phyloP scores from a whole-genome alignment of 1,140 invertebrate species.

The Ladona fulva region DNA sequence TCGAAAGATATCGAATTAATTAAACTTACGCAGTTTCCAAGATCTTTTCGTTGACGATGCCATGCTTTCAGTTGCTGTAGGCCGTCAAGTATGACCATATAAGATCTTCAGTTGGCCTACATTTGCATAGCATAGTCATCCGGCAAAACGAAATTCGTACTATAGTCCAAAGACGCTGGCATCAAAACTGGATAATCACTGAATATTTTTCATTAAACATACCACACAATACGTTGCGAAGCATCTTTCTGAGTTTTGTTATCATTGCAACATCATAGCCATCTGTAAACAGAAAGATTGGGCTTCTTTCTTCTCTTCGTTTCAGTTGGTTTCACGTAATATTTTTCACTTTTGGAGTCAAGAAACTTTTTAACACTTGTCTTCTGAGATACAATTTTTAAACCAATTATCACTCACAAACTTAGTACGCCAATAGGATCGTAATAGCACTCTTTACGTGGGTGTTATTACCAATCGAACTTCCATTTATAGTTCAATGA shows the following conservation, averaged over 20 bases:
- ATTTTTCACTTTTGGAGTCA: not conserved
- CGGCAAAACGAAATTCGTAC: not conserved
- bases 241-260: too few species aligned
- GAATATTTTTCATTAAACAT: too few species aligned
- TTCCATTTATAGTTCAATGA: not conserved
- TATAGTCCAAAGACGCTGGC: not conserved
- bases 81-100: not conserved
- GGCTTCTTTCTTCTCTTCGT: not conserved
- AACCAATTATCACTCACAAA: not conserved
- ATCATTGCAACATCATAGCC: not conserved
- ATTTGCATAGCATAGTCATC: not conserved
- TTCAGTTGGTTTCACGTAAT: not conserved
- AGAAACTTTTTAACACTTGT: not conserved
- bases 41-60: slow-evolving; percentile 41
- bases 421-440: not conserved
- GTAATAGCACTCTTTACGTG: not conserved
- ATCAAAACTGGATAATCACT: not conserved
- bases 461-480: not conserved
- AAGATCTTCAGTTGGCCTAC: not conserved
- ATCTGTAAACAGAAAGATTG: not conserved
- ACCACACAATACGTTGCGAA: too few species aligned
- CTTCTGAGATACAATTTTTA: not conserved
- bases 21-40: slow-evolving; percentile 39
- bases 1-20: not conserved
- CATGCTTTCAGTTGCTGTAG: not conserved